Evolutionary conservation across 64 coral and sea anemone genomes (phyloP).

Genomic region (Acropora tenuis): DNA sequence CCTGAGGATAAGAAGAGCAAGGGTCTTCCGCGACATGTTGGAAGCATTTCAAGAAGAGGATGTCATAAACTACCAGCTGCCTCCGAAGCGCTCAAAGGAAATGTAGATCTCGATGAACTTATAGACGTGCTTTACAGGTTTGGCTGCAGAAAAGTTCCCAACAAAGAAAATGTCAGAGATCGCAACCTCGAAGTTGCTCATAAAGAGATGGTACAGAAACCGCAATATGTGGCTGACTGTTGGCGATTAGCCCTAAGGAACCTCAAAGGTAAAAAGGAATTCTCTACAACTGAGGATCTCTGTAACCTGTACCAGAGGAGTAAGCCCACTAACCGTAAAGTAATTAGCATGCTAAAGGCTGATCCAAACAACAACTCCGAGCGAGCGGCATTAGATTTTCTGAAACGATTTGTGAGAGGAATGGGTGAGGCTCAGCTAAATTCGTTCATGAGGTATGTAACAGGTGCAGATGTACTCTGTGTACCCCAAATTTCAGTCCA

Average conservation of each 20-base stretch:
- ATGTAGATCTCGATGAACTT: background rate
- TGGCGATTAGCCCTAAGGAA: background rate
- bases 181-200: background rate
- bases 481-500: background rate
- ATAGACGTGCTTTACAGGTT: conserved; percentile 15
- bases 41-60: conserved; percentile 16
- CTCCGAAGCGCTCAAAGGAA: background rate
- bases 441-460: background rate
- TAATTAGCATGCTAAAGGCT: background rate
- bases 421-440: background rate
- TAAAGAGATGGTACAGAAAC: conserved; percentile 20
- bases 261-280: background rate
- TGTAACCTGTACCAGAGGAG: background rate
- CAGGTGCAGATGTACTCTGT: background rate
- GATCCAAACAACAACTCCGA: conserved; percentile 3
- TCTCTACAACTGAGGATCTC: background rate
- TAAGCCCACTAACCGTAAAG: background rate
- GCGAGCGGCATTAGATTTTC: background rate
- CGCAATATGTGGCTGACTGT: background rate
- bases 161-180: no score
- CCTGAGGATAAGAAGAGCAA: conserved; percentile 29
- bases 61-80: background rate
- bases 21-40: conserved; percentile 24
- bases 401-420: conserved; percentile 11
- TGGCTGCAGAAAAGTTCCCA: conserved; percentile 1